These are phyloP conservation scores for Julus scandinavius DNA, from an alignment of 2,888 invertebrate genomes.

Conservation along the genomic window DNA sequence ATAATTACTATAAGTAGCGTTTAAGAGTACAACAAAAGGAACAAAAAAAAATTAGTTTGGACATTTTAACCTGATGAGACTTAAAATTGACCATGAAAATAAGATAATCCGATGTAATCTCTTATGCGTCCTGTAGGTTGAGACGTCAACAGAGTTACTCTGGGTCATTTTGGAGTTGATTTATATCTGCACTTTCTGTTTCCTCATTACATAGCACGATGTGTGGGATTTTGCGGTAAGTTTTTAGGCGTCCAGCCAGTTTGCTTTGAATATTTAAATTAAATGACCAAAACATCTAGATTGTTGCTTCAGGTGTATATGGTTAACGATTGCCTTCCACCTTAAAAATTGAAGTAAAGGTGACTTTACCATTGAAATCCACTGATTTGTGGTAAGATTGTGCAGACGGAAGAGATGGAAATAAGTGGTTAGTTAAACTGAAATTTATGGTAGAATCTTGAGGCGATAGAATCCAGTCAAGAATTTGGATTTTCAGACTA, in stretches of 20 bases:
- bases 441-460: not conserved
- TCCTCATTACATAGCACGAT: not conserved
- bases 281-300: not conserved
- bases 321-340: not conserved
- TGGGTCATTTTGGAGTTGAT: not conserved
- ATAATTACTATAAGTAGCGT: no score
- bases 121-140: no score
- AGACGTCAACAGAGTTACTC: not conserved
- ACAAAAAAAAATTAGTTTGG: no score
- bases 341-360: not conserved
- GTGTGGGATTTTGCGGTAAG: not conserved
- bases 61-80: no score
- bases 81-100: no score
- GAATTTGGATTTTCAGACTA: not conserved
- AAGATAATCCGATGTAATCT: no score
- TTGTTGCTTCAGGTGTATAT: not conserved
- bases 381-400: not conserved
- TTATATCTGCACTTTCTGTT: not conserved
- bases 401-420: not conserved
- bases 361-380: not conserved
- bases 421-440: not conserved
- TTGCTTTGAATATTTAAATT: slow-evolving; percentile 39
- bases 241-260: not conserved
- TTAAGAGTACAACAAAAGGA: no score
- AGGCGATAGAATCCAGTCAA: not conserved